Evolutionary conservation across 2,888 invertebrate genomes (phyloP).

Genomic region (Mesorhabditis sp.): DNA sequence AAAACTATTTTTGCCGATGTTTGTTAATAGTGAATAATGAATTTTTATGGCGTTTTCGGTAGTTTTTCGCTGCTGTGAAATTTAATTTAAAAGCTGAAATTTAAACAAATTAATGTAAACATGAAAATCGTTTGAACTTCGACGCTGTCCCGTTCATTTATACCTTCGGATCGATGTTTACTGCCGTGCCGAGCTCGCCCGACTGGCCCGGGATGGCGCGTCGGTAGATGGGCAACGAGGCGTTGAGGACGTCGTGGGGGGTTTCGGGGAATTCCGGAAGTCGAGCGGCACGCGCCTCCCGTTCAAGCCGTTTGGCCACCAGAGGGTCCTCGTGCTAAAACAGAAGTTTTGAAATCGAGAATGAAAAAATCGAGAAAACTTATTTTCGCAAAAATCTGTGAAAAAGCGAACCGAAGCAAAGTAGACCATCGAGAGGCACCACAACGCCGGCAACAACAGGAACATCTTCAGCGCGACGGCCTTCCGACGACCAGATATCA

Average conservation of each 20-base stretch:
- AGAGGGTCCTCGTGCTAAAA: constrained; percentile 8
- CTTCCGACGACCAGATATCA: too few relatives aligned
- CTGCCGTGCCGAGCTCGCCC: constrained; percentile 56
- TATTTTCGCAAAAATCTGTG: too few relatives aligned
- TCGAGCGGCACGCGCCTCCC: constrained; percentile 17
- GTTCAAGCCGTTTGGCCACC: constrained; percentile 17
- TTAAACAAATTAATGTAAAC: too few relatives aligned
- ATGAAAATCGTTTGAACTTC: too few relatives aligned
- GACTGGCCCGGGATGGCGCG: constrained; percentile 50
- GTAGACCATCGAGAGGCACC: constrained; percentile 50
- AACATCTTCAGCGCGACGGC: constrained; percentile 32
- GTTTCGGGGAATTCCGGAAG: neutral
- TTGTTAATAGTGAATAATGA: too few relatives aligned
- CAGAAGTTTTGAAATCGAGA: constrained; percentile 11
- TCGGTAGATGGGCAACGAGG: constrained; percentile 55
- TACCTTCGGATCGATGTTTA: constrained; percentile 55
- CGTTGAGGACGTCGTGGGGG: constrained; percentile 42
- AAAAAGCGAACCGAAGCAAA: constrained; percentile 26
- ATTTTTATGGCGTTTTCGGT: too few relatives aligned
- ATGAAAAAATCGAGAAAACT: too few relatives aligned
- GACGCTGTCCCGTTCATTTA: constrained; percentile 4
- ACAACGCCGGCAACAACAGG: constrained; percentile 50
- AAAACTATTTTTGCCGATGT: neutral
- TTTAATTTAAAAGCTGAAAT: too few relatives aligned
- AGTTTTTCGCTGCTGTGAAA: too few relatives aligned